Evolutionary conservation across 2,113 vertebrate species (phyloP).

Genomic region (Perca fluviatilis): DNA sequence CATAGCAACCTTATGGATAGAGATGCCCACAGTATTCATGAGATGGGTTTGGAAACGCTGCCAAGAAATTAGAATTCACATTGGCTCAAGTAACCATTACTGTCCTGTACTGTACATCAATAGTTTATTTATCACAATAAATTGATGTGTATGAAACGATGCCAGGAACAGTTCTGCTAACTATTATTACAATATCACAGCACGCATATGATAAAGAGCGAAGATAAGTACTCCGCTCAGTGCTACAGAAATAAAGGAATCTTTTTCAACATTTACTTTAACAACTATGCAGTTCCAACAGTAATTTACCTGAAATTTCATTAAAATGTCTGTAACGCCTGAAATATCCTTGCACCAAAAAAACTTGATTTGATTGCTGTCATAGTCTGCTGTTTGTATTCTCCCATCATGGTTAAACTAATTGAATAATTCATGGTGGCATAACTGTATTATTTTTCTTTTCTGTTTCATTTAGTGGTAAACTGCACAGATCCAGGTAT

Average conservation of each 20-base stretch:
- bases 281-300: slow-evolving; percentile 2
- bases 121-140: slow-evolving; percentile 19
- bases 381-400: slow-evolving; percentile 8
- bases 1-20: background rate
- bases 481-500: slow-evolving; percentile 98
- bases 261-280: slow-evolving; percentile 26
- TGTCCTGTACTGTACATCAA: background rate
- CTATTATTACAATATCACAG: slow-evolving; percentile 16
- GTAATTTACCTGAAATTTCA: slow-evolving; percentile 33
- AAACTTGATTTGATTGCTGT: slow-evolving; percentile 45
- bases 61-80: slow-evolving; percentile 31
- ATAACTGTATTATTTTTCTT: background rate
- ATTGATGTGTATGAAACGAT: slow-evolving; percentile 17
- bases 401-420: slow-evolving; percentile 26
- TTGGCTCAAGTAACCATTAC: slow-evolving; percentile 14
- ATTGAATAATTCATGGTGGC: slow-evolving; percentile 28
- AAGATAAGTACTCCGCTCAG: background rate
- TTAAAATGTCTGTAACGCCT: slow-evolving; percentile 20
- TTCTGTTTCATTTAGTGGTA: slow-evolving; percentile 85
- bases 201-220: slow-evolving; percentile 19
- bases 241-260: background rate
- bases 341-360: slow-evolving; percentile 38
- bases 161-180: background rate
- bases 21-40: slow-evolving; percentile 17
- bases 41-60: slow-evolving; percentile 12